Evolutionary conservation across 2,888 invertebrate genomes (phyloP).

Genomic region (Entomobrya proxima): DNA sequence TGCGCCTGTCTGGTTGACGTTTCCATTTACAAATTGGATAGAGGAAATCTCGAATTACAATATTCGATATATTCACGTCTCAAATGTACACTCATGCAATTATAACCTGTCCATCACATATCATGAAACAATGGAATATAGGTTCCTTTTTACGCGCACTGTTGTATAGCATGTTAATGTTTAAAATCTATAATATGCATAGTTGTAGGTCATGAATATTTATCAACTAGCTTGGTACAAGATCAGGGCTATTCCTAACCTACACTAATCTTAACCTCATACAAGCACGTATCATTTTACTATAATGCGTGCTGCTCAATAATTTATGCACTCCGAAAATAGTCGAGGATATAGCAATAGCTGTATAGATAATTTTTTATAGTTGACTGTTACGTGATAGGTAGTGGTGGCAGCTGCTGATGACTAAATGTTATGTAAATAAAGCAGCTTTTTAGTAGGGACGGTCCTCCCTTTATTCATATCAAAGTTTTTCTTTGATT

Average conservation of each 20-base stretch:
- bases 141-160: too few species aligned
- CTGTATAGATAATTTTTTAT: too few species aligned
- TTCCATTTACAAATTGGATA: constrained; percentile 20
- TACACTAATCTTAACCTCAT: neutral
- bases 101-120: constrained; percentile 4
- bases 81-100: constrained; percentile 18
- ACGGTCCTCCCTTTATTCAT: constrained; percentile 14
- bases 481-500: constrained; percentile 10
- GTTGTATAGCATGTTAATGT: too few species aligned
- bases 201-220: neutral
- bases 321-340: too few species aligned
- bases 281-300: too few species aligned
- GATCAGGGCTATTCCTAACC: neutral
- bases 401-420: constrained; percentile 43
- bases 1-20: neutral
- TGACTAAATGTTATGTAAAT: constrained; percentile 41
- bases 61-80: neutral
- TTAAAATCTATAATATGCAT: neutral
- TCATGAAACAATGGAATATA: constrained; percentile 7
- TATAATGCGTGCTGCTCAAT: too few species aligned
- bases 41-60: constrained; percentile 45
- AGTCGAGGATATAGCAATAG: too few species aligned
- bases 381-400: too few species aligned
- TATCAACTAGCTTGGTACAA: too few species aligned
- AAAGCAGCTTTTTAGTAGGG: neutral